Evolutionary conservation across 2,797 vertebrate species (phyloP), one percentile per base, ranked within the genome.

Genomic region (Sebastes glaucus): DNA sequence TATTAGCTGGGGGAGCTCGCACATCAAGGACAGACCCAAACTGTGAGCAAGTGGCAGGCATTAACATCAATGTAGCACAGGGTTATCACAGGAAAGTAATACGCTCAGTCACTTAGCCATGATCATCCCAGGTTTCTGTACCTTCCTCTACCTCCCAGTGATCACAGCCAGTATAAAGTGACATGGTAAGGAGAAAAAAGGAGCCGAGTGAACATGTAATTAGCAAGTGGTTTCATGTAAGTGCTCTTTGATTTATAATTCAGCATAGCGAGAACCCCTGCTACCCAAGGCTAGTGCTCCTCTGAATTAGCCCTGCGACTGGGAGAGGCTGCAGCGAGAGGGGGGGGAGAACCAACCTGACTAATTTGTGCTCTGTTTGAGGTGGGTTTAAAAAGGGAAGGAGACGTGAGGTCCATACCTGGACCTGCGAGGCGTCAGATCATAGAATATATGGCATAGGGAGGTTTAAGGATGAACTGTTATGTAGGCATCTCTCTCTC

Each of bases 161-260:
- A 92, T 92, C 87, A 80, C 7, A 90, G 82, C 25, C 61, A 38
- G 84, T 84, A 80, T 71, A 88, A 94, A 93, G 90, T 86, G 94
- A 95, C 94, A 94, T 22, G 61, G 76, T 75, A 14, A 61, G 83
- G 72, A 73, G 74, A 82, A 85, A 85, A 83, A 84, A 70, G 74
- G 78, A 84, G 83, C 32, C 64, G 57, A 71, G 81, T 77, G 89
- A 92, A 93, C 85, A 65, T 84, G 90, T 93, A 95, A 96, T 95
- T 95, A 95, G 93, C 90, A 78, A 89, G 87, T 66, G 84, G 91
- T 88, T 94, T 92, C 91, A 90, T 94, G 92, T 93, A 92, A 91
- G 89, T 86, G 77, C 84, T 78, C 95, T 96, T 96, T 96, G 95
- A 96, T 96, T 93, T 93, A 96, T 96, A 95, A 96, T 95, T 95